Base-by-base conservation (phyloP, 2,888 invertebrate genomes). In the Erebia palarica region DNA sequence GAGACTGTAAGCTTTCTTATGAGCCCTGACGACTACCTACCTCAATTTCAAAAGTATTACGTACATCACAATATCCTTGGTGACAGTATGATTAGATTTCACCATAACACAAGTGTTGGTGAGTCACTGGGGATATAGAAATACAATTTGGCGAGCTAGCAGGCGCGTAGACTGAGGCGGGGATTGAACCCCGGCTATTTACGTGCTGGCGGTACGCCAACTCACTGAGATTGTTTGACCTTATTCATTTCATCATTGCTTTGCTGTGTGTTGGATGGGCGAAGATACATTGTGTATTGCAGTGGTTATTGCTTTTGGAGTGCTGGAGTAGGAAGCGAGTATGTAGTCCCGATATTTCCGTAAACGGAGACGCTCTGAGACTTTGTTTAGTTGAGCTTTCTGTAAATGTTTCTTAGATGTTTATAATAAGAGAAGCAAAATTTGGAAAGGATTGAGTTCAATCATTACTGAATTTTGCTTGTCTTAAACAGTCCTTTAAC, bases 161-260 rank as follows among this genome's bases (percentile, higher is more conserved):
- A 83, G 85, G 82, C 42, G 60, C 60, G 42, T 36, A 16, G 18
- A 18, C 18, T 44, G 21, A 18, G 61, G 18, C 89, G 85, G 90
- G 86, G 87, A 83, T 84, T 89, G 91, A 91, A 90, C 91, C 86
- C 89, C 79, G 78, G 79, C 88, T 92, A 92, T 91, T 89, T 87
- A 82, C 78, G 79, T 75, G 76, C 78, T 91, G 90, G 91, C 90
- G 73, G 72, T 68, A 75, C 76, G 89, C 90, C 90, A 91, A 77
- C 76, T 80, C 75, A 77, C 77, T 80, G 77, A 80, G 84, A 85
- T 83, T 84, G 85, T 83, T 82, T 86, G 86, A 89, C 89, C 89
- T 79, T 85, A 85, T 87, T 86, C 82, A 72, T 67, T 67, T 51
- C 67, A 60, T n/a, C 67, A 49, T 59, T 51, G 58, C 49, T 55